Percentiles rank a stretch among this genome's conserved stretches.
Conservation (phyloP, 2,888 invertebrate genomes). For the Anorthoa munda region DNA sequence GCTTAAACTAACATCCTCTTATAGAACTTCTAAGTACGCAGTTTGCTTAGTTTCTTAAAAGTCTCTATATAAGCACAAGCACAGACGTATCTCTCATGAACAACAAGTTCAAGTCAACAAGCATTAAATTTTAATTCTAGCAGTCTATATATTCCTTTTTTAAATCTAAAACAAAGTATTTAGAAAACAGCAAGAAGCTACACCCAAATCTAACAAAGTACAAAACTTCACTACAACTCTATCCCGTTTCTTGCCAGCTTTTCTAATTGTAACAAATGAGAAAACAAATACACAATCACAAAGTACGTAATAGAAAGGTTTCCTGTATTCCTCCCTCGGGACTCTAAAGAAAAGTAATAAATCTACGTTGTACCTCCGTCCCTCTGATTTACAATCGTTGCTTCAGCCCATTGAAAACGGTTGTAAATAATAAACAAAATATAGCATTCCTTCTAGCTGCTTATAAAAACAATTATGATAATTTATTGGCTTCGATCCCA, state of each 20-base stretch:
- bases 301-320: slow-evolving; percentile 56
- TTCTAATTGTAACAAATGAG: slow-evolving; percentile 60
- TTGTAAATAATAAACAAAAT: slow-evolving; percentile 57
- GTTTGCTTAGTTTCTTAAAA: too few species aligned
- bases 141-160: background rate
- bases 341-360: slow-evolving; percentile 62
- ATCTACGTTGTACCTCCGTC: slow-evolving; percentile 47
- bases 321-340: slow-evolving; percentile 45
- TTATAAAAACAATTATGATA: slow-evolving; percentile 60
- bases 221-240: slow-evolving; percentile 23
- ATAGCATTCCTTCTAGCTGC: slow-evolving; percentile 29
- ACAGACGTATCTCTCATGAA: too few species aligned
- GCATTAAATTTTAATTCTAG: too few species aligned
- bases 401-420: slow-evolving; percentile 53
- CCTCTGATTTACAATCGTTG: slow-evolving; percentile 47
- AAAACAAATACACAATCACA: slow-evolving; percentile 57
- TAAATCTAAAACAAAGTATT: background rate
- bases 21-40: too few species aligned
- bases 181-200: background rate
- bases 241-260: slow-evolving; percentile 21
- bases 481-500: slow-evolving; percentile 49
- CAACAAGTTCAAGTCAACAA: too few species aligned
- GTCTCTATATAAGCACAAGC: too few species aligned
- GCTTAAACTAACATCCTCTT: background rate
- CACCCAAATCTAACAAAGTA: background rate